phyloP scores from a whole-genome alignment of 2,888 invertebrate species.

The Blastobasis adustella region DNA sequence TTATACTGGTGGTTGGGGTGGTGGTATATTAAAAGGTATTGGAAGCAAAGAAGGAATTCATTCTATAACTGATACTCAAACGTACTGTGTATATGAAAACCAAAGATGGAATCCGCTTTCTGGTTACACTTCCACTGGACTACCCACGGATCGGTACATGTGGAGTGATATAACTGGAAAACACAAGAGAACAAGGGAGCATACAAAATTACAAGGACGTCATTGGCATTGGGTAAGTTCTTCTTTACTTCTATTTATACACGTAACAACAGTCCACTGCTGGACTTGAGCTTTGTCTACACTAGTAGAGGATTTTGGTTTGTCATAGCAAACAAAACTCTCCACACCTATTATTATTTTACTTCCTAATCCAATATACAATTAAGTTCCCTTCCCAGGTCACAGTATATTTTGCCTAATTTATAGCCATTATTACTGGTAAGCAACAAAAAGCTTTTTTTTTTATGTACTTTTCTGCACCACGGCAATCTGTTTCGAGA shows the following conservation, averaged over 20 bases:
- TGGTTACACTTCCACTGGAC: conserved; percentile 89
- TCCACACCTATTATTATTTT: no score
- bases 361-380: no score
- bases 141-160: conserved; percentile 91
- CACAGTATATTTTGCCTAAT: no score
- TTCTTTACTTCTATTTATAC: neutral
- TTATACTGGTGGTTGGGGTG: conserved; percentile 93
- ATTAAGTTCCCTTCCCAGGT: no score
- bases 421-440: no score
- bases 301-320: no score
- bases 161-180: conserved; percentile 94
- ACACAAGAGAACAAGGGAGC: conserved; percentile 88
- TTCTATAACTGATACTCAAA: conserved; percentile 88
- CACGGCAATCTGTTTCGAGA: no score
- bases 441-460: no score
- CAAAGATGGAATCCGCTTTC: conserved; percentile 95
- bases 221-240: conserved; percentile 90
- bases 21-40: conserved; percentile 81
- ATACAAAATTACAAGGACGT: conserved; percentile 87
- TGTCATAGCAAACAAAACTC: no score
- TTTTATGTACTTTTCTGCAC: no score
- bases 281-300: no score
- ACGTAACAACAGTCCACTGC: no score
- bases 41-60: conserved; percentile 68
- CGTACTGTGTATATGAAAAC: conserved; percentile 93